Evolutionary conservation across 2,797 vertebrate species (phyloP), one percentile per base, ranked within the genome.

Genomic region (Crax fasciolata): DNA sequence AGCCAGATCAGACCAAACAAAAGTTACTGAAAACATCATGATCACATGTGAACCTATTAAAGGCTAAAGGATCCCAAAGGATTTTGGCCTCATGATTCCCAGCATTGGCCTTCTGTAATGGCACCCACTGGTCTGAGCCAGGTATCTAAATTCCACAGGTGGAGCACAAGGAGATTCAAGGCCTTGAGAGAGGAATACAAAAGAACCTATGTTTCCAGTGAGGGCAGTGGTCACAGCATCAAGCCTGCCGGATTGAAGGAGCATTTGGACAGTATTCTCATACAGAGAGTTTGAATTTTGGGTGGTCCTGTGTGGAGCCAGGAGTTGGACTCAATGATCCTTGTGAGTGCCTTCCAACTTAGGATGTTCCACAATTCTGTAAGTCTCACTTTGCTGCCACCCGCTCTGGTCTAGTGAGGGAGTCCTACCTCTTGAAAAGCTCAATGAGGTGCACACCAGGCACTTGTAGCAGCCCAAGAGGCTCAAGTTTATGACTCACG

Each of bases 381-480:
- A 54, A 28, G 28, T 21, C 68, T 55, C 28, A 48, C 21, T 28
- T 62, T 66, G 51, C 43, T 68, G 35, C 28, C n/a, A n/a, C 1
- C 5, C 4, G 0, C 9, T 63, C 38, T n/a, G 15, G 17, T 59
- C 52, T 51, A 48, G 23, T 17, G 24, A 85, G 17, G 30, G 18
- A 57, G n/a, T 17, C 4, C 18, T 51, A 18, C 6, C 32, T 55
- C n/a, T 21, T 21, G 41, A 43, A 25, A 58, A 58, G 61, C 25
- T 59, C 75, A 41, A 13, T 14, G 44, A 73, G n/a, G 28, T 18
- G 20, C 18, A 20, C 21, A 11, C 13, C 25, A 51, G 12, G 25
- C 59, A 51, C 35, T 21, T 0, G 0, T 4, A 65, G 51, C 39
- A 70, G 46, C 21, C 63, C 43, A 32, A 18, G 10, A 32, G 30